phyloP scores from a whole-genome alignment of 2,113 vertebrate species.

The Dascyllus trimaculatus region DNA sequence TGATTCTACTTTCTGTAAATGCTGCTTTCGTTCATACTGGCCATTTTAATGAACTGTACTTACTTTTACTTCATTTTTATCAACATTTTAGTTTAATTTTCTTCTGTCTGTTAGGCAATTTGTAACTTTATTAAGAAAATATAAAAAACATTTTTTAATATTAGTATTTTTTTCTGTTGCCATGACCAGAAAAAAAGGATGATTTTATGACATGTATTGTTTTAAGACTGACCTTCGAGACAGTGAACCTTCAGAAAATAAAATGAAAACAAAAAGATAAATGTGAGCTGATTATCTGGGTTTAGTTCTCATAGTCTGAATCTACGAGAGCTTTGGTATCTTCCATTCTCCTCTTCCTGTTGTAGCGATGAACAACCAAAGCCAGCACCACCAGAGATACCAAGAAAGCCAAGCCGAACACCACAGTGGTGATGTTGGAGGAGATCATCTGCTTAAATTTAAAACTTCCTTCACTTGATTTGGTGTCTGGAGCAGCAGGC shows the following conservation, averaged over 20 bases:
- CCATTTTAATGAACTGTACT: too few species aligned
- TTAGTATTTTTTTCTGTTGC: too few species aligned
- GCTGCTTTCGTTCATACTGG: too few species aligned
- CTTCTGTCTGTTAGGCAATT: too few species aligned
- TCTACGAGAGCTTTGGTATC: slow-evolving; percentile 48
- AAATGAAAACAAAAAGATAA: neutral
- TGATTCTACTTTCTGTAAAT: too few species aligned
- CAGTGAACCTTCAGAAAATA: neutral
- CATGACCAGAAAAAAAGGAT: too few species aligned
- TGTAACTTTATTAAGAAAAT: too few species aligned
- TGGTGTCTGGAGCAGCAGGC: neutral
- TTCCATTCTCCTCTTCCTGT: slow-evolving; percentile 31
- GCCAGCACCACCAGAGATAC: slow-evolving; percentile 38
- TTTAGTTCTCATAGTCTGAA: neutral
- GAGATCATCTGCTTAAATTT: neutral
- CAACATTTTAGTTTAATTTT: too few species aligned
- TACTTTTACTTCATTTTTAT: too few species aligned
- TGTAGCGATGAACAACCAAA: slow-evolving; percentile 18
- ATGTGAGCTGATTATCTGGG: neutral
- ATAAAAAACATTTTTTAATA: too few species aligned
- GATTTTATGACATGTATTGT: too few species aligned
- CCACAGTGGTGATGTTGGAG: slow-evolving; percentile 35
- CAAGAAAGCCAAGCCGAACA: slow-evolving; percentile 53
- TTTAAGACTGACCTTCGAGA: neutral
- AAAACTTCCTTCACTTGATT: neutral